Base-by-base conservation (phyloP, 2,113 vertebrate species). In the Ceyx margarethae region DNA sequence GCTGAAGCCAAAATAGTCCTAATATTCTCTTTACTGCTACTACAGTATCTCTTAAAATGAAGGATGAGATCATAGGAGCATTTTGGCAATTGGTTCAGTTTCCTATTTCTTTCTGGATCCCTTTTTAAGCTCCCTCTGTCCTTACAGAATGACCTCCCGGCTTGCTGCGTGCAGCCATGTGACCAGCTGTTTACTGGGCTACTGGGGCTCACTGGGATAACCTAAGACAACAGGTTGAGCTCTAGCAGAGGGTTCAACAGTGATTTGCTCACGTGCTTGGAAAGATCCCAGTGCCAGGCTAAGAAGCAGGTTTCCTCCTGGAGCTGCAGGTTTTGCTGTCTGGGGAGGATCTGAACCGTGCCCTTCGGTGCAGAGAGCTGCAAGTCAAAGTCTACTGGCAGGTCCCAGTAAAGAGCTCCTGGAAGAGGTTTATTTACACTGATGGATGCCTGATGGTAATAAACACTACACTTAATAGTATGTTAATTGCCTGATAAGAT, bases 11-110 rank as follows among this genome's bases (percentile, higher is more conserved):
- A 98, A 98, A 98, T 98, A 98, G 96, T 89, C 91, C 91, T 86
- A 97, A 98, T 97, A 97, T 96, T 97, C 97, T 93, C 94, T 97
- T 97, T 97, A 85, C 95, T 97, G 97, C 97, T 89, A 62, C 92
- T 96, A n/a, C 94, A 97, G 97, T 86, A 85, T 84, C 96, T 97
- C 97, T 91, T 87, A 95, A 97, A 98, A 97, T 91, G 97, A 91
- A 84, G 96, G 95, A 95, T 98, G 98, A 98, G 97, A 57, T 98
- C 98, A 98, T 95, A 58, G 97, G 40, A 96, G 94, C 96, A 54
- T 97, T 98, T 96, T 95, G 95, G 97, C 93, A 94, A 94, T 97
- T 97, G 95, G 95, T 97, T 96, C 95, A 94, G 97, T 96, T 98
- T 98, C 97, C 94, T 81, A 93, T 97, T 97, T 97, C 97, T 97